phyloP scores from a whole-genome alignment of 1,140 invertebrate species.

The Trigoniulus corallinus region DNA sequence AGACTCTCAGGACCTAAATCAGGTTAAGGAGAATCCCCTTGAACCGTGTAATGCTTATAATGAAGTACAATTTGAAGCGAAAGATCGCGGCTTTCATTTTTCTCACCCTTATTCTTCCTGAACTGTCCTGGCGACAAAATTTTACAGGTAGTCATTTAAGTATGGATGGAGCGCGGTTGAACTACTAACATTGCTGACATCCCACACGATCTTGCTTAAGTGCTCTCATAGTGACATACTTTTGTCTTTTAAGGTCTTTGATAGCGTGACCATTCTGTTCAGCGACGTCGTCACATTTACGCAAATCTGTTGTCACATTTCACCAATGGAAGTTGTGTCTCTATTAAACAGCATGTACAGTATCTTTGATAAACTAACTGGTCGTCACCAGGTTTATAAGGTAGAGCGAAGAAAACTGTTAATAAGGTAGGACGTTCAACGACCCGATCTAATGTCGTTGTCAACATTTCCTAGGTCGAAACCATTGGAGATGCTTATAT shows the following conservation, averaged over 20 bases:
- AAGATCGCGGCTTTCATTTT: too few relatives aligned
- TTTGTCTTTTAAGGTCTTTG: constrained; percentile 55
- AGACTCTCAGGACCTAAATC: too few relatives aligned
- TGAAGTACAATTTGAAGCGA: too few relatives aligned
- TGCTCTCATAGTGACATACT: not conserved
- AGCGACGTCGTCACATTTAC: constrained; percentile 95
- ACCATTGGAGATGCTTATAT: constrained; percentile 95
- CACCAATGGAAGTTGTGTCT: constrained; percentile 45
- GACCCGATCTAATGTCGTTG: not conserved
- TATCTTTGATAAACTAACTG: constrained; percentile 77
- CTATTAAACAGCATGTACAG: constrained; percentile 78
- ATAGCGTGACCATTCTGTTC: constrained; percentile 80
- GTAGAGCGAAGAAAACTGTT: constrained; percentile 28
- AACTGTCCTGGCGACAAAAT: too few relatives aligned
- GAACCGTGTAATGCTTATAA: too few relatives aligned
- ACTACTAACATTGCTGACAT: too few relatives aligned
- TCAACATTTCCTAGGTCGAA: constrained; percentile 49
- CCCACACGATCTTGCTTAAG: not conserved
- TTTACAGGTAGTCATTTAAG: too few relatives aligned
- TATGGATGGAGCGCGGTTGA: too few relatives aligned
- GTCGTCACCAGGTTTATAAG: constrained; percentile 85
- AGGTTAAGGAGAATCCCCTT: too few relatives aligned
- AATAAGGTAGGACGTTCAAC: not conserved
- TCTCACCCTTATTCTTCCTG: too few relatives aligned
- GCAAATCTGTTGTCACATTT: constrained; percentile 84